Conservation (phyloP, 2,888 invertebrate genomes). For the Rhingia rostrata region DNA sequence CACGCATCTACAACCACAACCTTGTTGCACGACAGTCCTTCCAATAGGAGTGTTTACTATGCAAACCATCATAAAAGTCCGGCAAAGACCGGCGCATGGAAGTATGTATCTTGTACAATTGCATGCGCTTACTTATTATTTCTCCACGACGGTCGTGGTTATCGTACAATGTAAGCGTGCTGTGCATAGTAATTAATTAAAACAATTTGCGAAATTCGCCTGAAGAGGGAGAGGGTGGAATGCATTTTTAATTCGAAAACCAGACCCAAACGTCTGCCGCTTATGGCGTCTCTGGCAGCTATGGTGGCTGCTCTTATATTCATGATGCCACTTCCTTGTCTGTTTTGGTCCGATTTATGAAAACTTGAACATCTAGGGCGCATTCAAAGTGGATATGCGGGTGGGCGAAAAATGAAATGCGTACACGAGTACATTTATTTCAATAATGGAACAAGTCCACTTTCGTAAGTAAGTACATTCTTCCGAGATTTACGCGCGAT, state of each 20-base stretch:
- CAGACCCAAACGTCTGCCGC: conserved; percentile 64
- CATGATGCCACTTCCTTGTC: conserved; percentile 27
- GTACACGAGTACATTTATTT: conserved; percentile 55
- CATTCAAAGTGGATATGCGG: conserved; percentile 10
- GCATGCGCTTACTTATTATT: conserved; percentile 70
- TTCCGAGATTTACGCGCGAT: conserved; percentile 31
- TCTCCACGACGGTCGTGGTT: conserved; percentile 29
- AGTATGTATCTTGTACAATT: conserved; percentile 64
- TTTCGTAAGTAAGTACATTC: conserved; percentile 52
- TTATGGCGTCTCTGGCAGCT: background rate
- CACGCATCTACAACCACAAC: conserved; percentile 57
- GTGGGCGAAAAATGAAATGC: conserved; percentile 40
- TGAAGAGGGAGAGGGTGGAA: conserved; percentile 1
- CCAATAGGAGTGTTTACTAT: conserved; percentile 57
- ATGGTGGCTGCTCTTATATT: conserved; percentile 8
- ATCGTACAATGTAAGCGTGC: conserved; percentile 51
- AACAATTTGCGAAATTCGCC: conserved; percentile 53
- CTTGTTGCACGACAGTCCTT: conserved; percentile 28
- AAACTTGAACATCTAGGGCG: conserved; percentile 36
- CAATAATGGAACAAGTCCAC: conserved; percentile 67
- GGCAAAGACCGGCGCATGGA: conserved; percentile 52
- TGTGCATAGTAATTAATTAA: conserved; percentile 71
- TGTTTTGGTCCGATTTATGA: conserved; percentile 31
- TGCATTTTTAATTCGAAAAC: conserved; percentile 69
- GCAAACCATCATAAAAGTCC: conserved; percentile 68